Percentiles rank a stretch among this genome's conserved stretches.
These are phyloP conservation scores for Chloroceryle amazona DNA, from an alignment of 2,797 vertebrate genomes.

Conservation along the genomic window DNA sequence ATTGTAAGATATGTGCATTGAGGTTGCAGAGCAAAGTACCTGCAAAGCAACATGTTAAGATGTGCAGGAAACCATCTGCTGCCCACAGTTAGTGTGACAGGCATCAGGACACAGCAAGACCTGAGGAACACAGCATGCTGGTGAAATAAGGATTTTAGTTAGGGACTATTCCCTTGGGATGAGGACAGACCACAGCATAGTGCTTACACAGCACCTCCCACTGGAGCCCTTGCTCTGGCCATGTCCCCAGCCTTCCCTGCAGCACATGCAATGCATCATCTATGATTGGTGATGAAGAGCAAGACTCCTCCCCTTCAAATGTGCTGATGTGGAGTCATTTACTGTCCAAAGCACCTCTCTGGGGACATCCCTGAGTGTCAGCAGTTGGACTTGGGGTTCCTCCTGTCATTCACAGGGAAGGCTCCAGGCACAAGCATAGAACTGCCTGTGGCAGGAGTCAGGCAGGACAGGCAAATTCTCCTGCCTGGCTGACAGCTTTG, in stretches of 20 bases:
- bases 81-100: background rate
- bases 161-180: background rate
- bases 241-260: background rate
- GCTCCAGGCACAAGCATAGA: background rate
- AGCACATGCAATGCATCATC: background rate
- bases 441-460: background rate
- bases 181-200: background rate
- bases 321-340: background rate
- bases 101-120: background rate
- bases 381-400: background rate
- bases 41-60: background rate
- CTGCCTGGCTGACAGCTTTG: background rate
- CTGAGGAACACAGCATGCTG: background rate
- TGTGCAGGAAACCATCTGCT: slow-evolving; percentile 16
- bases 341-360: background rate
- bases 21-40: slow-evolving; percentile 30
- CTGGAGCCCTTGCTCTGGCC: background rate
- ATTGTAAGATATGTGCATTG: slow-evolving; percentile 7
- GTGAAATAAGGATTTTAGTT: background rate
- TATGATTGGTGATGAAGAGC: background rate
- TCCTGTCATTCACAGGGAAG: background rate
- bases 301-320: background rate
- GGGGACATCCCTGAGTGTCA: background rate
- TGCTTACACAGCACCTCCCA: background rate
- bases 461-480: background rate